Conservation (phyloP, 2,797 vertebrate species). For the Chloroceryle inda region DNA sequence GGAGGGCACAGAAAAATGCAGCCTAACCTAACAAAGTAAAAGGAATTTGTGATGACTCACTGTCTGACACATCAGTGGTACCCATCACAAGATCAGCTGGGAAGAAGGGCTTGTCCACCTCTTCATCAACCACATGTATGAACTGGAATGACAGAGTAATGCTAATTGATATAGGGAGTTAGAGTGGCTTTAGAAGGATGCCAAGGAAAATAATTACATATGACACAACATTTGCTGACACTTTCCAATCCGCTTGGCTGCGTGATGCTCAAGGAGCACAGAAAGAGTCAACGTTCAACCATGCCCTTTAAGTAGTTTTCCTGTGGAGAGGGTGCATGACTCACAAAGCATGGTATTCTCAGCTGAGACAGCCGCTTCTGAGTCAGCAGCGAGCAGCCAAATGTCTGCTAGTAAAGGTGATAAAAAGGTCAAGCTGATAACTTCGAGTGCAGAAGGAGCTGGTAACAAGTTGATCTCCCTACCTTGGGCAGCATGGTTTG, state of each 20-base stretch:
- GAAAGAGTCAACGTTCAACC: constrained; percentile 18
- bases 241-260: not conserved
- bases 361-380: constrained; percentile 65
- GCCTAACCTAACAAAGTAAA: not conserved
- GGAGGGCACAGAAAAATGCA: not conserved
- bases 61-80: not conserved
- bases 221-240: not conserved
- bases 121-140: not conserved
- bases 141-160: not conserved
- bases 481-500: not conserved
- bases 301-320: constrained; percentile 54
- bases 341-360: constrained; percentile 65
- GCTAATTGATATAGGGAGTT: not conserved
- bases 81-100: not conserved
- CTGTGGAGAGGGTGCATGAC: constrained; percentile 37
- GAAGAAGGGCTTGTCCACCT: not conserved
- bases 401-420: constrained; percentile 55
- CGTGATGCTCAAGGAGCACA: not conserved
- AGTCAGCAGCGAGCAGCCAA: constrained; percentile 48
- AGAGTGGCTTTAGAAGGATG: not conserved
- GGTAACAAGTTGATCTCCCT: not conserved
- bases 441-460: not conserved
- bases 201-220: not conserved
- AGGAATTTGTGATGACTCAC: constrained; percentile 26
- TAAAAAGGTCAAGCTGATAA: constrained; percentile 40